Evolutionary conservation across 2,113 vertebrate genomes (phyloP), one percentile per base, ranked within the genome.

Genomic region (Proterorhinus semilunaris): DNA sequence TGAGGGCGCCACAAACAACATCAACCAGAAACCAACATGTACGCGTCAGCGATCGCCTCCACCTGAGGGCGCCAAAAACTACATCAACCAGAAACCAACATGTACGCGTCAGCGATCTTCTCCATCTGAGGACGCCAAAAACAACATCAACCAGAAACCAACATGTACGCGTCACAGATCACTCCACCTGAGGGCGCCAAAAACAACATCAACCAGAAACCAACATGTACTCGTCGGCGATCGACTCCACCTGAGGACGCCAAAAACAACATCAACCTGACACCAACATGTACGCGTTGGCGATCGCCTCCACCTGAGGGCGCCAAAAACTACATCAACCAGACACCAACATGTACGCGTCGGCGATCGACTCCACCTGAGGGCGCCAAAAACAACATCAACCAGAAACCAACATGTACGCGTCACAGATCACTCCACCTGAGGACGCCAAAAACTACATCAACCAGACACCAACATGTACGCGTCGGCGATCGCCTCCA

Each of bases 221-320:
- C 79, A 98, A 96, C 96, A 98, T 98, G 91, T 98, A 98, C 57
- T 96, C 96, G 0, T 98, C 96, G 0, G 96, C 96, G 0, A 98
- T 98, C 0, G 96, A 98, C 90, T 98, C 96, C 85, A 98, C 96
- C 96, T 98, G 81, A 62, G 16, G 46, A 62, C 59, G 21, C 55
- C 70, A 62, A 27, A 62, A 42, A 36, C 27, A 36, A 21, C 21
- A 21, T 21, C 21, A 90, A 15, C 96, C 96, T 0, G 96, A 98
- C 62, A 98, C 96, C 79, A 98, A 96, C 96, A 98, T 98, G 91
- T 98, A 98, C 57, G 96, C 96, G 0, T 98, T 96, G 0, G 96
- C 96, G 0, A 98, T 98, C 0, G 96, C 98, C 90, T 98, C 96
- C 85, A 98, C 96, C 96, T 98, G 81, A 62, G 16, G 46, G 64